Evolutionary conservation across 2,797 vertebrate species (phyloP).

Genomic region (Fundulus diaphanus): DNA sequence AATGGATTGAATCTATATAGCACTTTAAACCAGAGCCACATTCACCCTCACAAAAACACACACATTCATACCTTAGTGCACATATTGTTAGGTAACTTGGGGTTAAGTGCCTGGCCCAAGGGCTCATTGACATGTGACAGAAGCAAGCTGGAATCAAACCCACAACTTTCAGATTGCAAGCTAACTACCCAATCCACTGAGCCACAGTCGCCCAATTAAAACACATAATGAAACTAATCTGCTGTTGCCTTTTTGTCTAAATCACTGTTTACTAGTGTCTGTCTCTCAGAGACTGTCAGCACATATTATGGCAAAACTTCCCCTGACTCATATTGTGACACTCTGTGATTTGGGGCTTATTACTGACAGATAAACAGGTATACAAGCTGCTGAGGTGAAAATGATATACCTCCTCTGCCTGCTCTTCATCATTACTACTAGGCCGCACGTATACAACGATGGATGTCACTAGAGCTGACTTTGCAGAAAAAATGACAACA

Average conservation of each 20-base stretch:
- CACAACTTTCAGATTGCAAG: background rate
- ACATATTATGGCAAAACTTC: conserved; percentile 52
- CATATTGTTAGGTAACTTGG: background rate
- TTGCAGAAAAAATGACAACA: conserved; percentile 62
- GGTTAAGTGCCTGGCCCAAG: background rate
- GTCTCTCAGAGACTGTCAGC: conserved; percentile 52
- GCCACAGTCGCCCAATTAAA: conserved; percentile 1
- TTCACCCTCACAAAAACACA: background rate
- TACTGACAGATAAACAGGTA: conserved; percentile 44
- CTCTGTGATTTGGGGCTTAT: conserved; percentile 58
- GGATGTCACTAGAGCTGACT: conserved; percentile 70
- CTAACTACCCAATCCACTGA: background rate
- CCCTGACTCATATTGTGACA: conserved; percentile 59
- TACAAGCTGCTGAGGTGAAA: conserved; percentile 44
- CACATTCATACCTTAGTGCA: background rate
- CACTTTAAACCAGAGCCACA: too few species aligned
- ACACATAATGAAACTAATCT: conserved; percentile 10
- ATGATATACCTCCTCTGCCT: conserved; percentile 51
- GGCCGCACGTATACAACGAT: conserved; percentile 30
- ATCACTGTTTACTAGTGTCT: conserved; percentile 39
- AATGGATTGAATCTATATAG: background rate
- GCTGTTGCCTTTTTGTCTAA: conserved; percentile 18
- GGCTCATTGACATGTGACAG: background rate
- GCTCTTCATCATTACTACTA: conserved; percentile 68
- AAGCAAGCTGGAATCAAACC: background rate